These are phyloP conservation scores for Pangasius larnaudii DNA, from an alignment of 2,797 vertebrate genomes.

Conservation along the genomic window DNA sequence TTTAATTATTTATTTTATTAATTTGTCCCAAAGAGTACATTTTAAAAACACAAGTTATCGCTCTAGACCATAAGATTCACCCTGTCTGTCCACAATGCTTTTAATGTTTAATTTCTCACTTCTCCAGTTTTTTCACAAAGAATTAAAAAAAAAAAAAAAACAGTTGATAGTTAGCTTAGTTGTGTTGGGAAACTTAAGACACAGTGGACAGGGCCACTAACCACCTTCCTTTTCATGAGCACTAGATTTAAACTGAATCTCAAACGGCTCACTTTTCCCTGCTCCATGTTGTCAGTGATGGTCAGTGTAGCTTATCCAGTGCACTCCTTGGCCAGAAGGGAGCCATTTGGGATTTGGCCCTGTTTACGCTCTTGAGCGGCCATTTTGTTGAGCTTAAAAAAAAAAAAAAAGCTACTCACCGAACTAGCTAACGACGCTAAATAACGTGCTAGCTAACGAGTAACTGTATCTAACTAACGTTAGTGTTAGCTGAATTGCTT, in stretches of 20 bases:
- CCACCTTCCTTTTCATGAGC: background rate
- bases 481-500: background rate
- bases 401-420: background rate
- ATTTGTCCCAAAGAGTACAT: too few species aligned
- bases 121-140: too few species aligned
- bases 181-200: too few species aligned
- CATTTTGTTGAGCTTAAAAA: slow-evolving; percentile 1
- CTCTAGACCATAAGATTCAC: too few species aligned
- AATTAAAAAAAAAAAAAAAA: too few species aligned
- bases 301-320: too few species aligned
- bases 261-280: background rate
- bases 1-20: too few species aligned
- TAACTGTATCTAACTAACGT: background rate
- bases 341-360: background rate
- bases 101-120: background rate
- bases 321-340: too few species aligned
- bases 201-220: background rate
- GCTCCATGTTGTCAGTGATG: background rate
- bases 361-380: background rate
- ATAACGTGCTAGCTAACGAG: background rate
- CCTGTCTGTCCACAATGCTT: background rate
- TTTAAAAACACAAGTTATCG: too few species aligned
- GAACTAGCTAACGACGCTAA: background rate
- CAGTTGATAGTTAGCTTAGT: too few species aligned
- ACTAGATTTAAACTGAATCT: background rate